These are phyloP conservation scores for Herminia tarsipennalis DNA, from an alignment of 2,888 invertebrate genomes.

Conservation along the genomic window DNA sequence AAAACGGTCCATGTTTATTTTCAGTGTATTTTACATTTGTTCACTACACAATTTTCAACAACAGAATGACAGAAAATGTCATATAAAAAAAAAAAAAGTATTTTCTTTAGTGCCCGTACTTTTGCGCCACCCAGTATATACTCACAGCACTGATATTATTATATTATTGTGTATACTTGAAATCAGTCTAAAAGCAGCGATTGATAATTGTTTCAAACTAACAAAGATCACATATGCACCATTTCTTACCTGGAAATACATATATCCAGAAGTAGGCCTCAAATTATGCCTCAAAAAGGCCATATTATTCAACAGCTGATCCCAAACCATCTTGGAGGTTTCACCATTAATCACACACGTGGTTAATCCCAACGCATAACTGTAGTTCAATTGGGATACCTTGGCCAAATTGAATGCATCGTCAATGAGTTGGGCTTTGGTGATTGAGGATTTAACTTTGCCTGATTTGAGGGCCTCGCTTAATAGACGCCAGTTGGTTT, in stretches of 20 bases:
- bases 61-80: too few relatives aligned
- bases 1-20: too few relatives aligned
- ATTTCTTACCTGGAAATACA: constrained; percentile 80
- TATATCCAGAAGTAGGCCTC: constrained; percentile 78
- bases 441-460: constrained; percentile 82
- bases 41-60: too few relatives aligned
- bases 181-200: too few relatives aligned
- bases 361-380: constrained; percentile 86
- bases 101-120: too few relatives aligned
- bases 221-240: too few relatives aligned
- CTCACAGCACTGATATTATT: too few relatives aligned
- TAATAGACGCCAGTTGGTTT: constrained; percentile 84
- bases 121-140: too few relatives aligned
- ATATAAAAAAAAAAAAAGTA: too few relatives aligned
- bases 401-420: constrained; percentile 89
- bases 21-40: too few relatives aligned
- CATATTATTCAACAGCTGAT: constrained; percentile 84
- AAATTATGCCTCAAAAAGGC: constrained; percentile 79
- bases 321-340: constrained; percentile 89
- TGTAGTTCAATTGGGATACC: constrained; percentile 84
- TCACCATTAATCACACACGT: constrained; percentile 86
- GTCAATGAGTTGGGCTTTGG: constrained; percentile 90
- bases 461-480: constrained; percentile 80
- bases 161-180: too few relatives aligned
- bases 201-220: too few relatives aligned